Evolutionary conservation across 2,888 invertebrate species (phyloP).

Genomic region (Dynastes maya): DNA sequence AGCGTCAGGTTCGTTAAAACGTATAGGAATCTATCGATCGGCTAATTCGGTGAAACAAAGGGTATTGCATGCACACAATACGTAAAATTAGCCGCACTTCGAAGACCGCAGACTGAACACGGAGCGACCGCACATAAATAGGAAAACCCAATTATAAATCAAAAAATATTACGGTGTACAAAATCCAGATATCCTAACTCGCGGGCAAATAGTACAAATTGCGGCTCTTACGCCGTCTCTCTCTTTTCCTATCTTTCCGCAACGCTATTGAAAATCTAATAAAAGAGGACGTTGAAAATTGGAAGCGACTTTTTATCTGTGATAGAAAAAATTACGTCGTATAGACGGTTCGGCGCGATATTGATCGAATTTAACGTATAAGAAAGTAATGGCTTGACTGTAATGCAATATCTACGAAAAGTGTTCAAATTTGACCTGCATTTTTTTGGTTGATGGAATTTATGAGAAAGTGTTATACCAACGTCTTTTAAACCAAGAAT

Average conservation of each 20-base stretch:
- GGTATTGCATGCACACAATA: not conserved
- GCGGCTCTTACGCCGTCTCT: not conserved
- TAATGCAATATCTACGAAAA: too few relatives aligned
- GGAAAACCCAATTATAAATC: constrained; percentile 30
- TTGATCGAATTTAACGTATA: not conserved
- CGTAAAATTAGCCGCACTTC: constrained; percentile 1
- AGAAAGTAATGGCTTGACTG: too few relatives aligned
- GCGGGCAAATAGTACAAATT: constrained; percentile 8
- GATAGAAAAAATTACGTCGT: constrained; percentile 1
- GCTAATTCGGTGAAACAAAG: constrained; percentile 5
- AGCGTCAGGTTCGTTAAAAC: not conserved
- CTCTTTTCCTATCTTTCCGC: constrained; percentile 3
- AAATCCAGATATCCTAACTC: constrained; percentile 26
- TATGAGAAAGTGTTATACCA: too few relatives aligned
- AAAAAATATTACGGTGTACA: constrained; percentile 21
- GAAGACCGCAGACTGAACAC: constrained; percentile 12
- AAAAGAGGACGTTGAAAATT: constrained; percentile 16
- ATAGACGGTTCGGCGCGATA: not conserved
- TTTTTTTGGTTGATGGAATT: too few relatives aligned
- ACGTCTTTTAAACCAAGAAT: too few relatives aligned
- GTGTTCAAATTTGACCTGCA: too few relatives aligned
- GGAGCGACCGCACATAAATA: constrained; percentile 26
- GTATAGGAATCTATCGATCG: not conserved
- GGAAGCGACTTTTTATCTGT: constrained; percentile 15
- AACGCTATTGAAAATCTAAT: constrained; percentile 29